Base-by-base conservation (phyloP, 2,797 vertebrate species). In the Netta rufina region DNA sequence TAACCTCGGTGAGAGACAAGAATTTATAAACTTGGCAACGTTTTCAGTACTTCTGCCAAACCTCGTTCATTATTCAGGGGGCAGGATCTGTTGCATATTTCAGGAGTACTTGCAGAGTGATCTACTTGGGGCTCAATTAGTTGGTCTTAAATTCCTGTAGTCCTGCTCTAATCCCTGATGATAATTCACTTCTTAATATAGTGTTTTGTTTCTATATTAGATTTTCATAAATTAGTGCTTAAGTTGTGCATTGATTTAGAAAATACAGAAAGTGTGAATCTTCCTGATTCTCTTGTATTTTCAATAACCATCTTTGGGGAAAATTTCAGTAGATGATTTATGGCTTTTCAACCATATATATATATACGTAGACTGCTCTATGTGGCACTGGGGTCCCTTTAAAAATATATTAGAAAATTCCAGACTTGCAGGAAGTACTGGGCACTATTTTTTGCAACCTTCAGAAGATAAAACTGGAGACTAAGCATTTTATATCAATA, bases 151-250 rank as follows among this genome's bases (percentile, higher is more conserved):
- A 96, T 96, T 93, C 43, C 27, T 20, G 10, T 84, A 93, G 70
- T 72, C 67, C 85, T 93, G 36, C 72, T 96, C 78, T 91, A 84
- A 90, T 96, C 74, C 43, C 64, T 94, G 58, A 78, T 87, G 58
- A 91, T 96, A 94, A 90, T 13, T 94, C 89, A 74, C 30, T 84
- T 93, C 95, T 96, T 94, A 95, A 96, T 92, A 66, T 4, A 95
- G 80, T 85, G 66, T 70, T 97, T 96, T 95, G 86, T 92, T 96
- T 92, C 95, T 94, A 11, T 73, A 92, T 97, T 97, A 92, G 77
- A 77, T 92, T 95, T 97, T 96, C 88, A 93, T 96, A 97, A 96
- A 95, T 97, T 95, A 94, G 53, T 82, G 20, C 38, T 96, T 25
- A 92, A 83, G 64, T 92, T 93, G 53, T 76, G 65, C 87, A 87